Evolutionary conservation across 1,140 invertebrate genomes (phyloP), one percentile per base, ranked within the genome.

Genomic region (Halotydeus destructor): DNA sequence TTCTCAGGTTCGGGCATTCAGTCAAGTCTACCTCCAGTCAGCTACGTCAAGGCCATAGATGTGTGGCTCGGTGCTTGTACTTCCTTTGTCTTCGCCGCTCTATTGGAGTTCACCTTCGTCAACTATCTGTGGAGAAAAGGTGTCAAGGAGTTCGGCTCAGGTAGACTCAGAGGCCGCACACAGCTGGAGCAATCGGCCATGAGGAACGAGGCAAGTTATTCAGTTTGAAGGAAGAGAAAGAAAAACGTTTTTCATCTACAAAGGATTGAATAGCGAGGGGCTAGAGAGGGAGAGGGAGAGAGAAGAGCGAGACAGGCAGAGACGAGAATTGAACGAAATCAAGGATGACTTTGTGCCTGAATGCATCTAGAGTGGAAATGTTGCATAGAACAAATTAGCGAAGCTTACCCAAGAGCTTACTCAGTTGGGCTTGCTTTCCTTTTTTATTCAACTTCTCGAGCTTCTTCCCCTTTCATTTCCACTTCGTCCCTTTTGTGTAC

Each of bases 21-120:
- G 32, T 38, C 38, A 21, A 50, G 51, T 25, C 35, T 56, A 18
- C 54, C 54, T 12, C 50, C 51, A 38, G 66, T 68, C 0, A 64
- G 63, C 1, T 68, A 68, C 41, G 54, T 67, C 3, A 69, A 70
- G 53, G 66, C 65, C 3, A 62, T 67, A 43, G 65, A 67, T 49
- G 59, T 68, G 5, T 67, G 67, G 65, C 63, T 65, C 59, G 61
- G 58, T n/a, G 56, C 54, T 4, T 68, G 64, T 47, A 63, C 64
- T 23, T 53, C 62, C 25, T 66, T 63, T 51, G 64, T 64, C 24
- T 61, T 64, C 40, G 47, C 53, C 23, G 59, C 61, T 22, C 49
- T 64, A 24, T 48, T 64, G 22, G 62, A 64, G 46, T 64, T 63
- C 45, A 61, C 62, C 3, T 45, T 60, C 4, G 62, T 60, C 19